Conservation (phyloP, 2,888 invertebrate genomes). For the Tetranychus truncatus region DNA sequence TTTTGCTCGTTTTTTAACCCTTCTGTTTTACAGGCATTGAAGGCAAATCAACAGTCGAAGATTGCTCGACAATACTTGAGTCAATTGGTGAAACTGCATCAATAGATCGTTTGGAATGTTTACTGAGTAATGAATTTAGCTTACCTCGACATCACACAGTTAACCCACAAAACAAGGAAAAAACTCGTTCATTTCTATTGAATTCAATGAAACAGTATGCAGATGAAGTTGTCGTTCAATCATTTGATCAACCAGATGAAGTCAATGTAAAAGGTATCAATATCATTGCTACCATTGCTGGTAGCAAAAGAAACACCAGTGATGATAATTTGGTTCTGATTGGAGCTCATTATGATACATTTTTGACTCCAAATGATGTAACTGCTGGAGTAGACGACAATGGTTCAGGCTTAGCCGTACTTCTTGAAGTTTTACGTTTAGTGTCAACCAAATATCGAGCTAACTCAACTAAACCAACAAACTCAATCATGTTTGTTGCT, state of each 20-base stretch:
- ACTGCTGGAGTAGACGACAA: slow-evolving; percentile 30
- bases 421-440: slow-evolving; percentile 31
- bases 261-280: background rate
- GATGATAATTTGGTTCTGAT: slow-evolving; percentile 30
- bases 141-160: background rate
- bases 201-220: background rate
- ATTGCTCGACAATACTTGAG: no score
- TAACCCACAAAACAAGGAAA: background rate
- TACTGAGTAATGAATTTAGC: background rate
- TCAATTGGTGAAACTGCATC: background rate
- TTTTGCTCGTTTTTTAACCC: no score
- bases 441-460: slow-evolving; percentile 25
- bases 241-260: background rate
- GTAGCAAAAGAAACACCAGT: background rate
- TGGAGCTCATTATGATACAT: slow-evolving; percentile 33
- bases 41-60: no score
- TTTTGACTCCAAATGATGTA: slow-evolving; percentile 17
- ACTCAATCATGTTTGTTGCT: slow-evolving; percentile 32
- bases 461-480: background rate
- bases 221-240: background rate
- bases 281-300: background rate
- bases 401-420: slow-evolving; percentile 32
- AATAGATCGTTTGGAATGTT: background rate
- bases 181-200: background rate
- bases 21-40: no score